These are phyloP conservation scores for Passer montanus DNA, from an alignment of 2,113 vertebrate genomes.

Conservation along the genomic window DNA sequence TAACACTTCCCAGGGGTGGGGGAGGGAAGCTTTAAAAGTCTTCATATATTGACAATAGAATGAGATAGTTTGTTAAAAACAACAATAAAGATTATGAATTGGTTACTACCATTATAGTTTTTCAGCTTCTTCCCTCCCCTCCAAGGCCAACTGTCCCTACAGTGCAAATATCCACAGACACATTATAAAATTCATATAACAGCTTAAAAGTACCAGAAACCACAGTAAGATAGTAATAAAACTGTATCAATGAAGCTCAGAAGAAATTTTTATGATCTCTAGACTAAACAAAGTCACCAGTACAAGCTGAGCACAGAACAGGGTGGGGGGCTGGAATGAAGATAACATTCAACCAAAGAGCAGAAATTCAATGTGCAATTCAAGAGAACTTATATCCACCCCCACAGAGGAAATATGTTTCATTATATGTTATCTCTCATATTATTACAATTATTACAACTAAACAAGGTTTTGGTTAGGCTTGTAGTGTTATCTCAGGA, in stretches of 20 bases:
- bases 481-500: background rate
- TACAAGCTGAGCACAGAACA: background rate
- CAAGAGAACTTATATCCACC: background rate
- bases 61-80: background rate
- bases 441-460: too few relatives aligned
- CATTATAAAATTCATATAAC: background rate
- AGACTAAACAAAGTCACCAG: conserved; percentile 55
- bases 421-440: background rate
- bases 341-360: background rate
- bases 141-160: background rate
- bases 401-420: background rate
- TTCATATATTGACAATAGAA: background rate
- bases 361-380: background rate
- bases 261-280: background rate
- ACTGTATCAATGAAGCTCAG: background rate
- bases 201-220: background rate
- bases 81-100: background rate
- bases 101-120: background rate
- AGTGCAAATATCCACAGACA: background rate
- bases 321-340: background rate
- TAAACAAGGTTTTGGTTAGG: background rate
- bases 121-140: background rate
- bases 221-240: background rate
- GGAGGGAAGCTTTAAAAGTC: background rate
- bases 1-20: background rate